Conservation (phyloP, 2,888 invertebrate genomes). For the Pachycephus smyrnensis region DNA sequence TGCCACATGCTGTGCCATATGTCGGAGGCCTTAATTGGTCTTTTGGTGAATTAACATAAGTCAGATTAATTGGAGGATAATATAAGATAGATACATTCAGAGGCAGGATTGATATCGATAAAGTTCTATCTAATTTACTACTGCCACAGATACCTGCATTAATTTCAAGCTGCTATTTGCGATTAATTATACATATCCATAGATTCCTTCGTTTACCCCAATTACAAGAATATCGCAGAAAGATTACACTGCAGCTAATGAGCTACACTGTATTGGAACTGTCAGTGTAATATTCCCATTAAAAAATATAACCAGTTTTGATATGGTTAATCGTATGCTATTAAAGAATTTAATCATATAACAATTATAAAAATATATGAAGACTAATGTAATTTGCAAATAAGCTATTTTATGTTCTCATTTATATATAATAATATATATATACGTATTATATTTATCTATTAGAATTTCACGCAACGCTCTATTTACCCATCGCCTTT, state of each 20-base stretch:
- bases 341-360: neutral
- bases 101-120: neutral
- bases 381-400: neutral
- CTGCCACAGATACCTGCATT: neutral
- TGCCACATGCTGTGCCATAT: slow-evolving; percentile 32
- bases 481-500: neutral
- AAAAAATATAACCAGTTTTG: no score
- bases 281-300: neutral
- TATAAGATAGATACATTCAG: neutral
- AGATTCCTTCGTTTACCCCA: neutral
- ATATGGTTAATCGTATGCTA: no score
- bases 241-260: no score
- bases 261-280: neutral
- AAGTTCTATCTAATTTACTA: neutral
- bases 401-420: no score
- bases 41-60: slow-evolving; percentile 37
- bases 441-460: neutral
- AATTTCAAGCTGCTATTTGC: neutral
- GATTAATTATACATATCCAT: neutral
- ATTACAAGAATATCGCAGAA: neutral
- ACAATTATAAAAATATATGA: neutral
- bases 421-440: no score
- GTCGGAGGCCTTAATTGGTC: slow-evolving; percentile 33
- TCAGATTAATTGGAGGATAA: slow-evolving; percentile 36
- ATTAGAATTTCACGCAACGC: neutral